Base-by-base conservation (phyloP, 1,140 invertebrate genomes). In the Augochlora pura region DNA sequence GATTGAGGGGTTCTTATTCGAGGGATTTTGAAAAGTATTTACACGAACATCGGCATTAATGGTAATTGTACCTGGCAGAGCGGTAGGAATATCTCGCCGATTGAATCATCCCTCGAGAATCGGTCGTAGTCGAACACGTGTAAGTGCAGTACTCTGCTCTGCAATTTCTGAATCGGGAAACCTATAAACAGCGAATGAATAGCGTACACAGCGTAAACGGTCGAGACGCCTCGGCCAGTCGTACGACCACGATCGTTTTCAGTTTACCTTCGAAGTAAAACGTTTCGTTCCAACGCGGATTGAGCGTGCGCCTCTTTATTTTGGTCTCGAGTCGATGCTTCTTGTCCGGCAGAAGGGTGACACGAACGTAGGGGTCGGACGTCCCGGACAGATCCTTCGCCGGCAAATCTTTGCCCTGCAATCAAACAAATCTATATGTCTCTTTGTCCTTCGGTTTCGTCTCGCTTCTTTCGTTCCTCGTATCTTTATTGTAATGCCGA, bases 251-350 rank as follows among this genome's bases (percentile, higher is more conserved):
- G 16, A 16, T 18, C 90, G 54, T n/a, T 8, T 57, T 57, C 21
- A 32, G 8, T 57, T 93, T 91, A 96, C 96, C 98, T 95, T 99
- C 98, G 93, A 99, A 99, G 87, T 99, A 98, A 91, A 99, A 98
- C 32, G 98, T 99, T 93, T 99, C 98, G 93, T 99, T 99, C 98
- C 98, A 99, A 83, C 97, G 94, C 1, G 98, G 98, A 94, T 99
- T 99, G 21, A 99, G 93, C 21, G 98, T 99, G 85, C 98, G 95
- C 86, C 98, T 94, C 92, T 99, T 99, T 87, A 99, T 98, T 94
- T 99, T 99, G 0, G 98, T 99, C 93, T 99, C 97, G 71, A 99
- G 94, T n/a, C 97, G 96, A 88, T 98, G 97, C 90, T 99, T 99
- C 93, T 99, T 99, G 92, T 99, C 98, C 4, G 98, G 98, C 14